Conservation (phyloP, 1,140 invertebrate genomes). For the Reticulitermes speratus region DNA sequence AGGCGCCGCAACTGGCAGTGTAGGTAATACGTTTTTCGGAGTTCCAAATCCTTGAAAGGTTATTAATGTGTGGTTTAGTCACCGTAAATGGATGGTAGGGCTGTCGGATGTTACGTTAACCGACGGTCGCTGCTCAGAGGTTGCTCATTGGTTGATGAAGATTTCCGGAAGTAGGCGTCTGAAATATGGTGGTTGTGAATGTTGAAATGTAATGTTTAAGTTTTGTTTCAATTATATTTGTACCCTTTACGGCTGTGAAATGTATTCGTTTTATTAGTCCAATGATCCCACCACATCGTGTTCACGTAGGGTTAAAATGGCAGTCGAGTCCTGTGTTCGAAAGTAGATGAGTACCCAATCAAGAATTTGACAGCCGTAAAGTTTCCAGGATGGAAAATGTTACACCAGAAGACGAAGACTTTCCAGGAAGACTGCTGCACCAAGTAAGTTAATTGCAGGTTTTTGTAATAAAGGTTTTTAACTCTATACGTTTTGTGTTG, state of each 20-base stretch:
- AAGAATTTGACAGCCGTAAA: neutral
- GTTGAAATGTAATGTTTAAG: neutral
- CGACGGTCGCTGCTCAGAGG: too few species aligned
- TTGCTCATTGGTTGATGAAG: neutral
- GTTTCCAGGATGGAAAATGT: conserved; percentile 30
- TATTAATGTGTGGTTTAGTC: too few species aligned
- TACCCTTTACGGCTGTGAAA: neutral
- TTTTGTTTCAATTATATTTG: neutral
- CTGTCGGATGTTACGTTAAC: too few species aligned
- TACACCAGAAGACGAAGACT: conserved; percentile 73
- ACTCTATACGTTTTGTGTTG: neutral
- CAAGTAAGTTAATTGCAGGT: conserved; percentile 54
- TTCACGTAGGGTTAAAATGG: neutral
- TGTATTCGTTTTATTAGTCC: neutral
- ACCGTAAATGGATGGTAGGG: too few species aligned
- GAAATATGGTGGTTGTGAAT: neutral
- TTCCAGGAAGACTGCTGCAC: conserved; percentile 73
- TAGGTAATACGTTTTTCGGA: too few species aligned
- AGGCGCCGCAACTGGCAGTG: too few species aligned
- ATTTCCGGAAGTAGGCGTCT: conserved; percentile 5
- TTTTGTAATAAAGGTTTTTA: neutral
- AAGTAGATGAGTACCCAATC: neutral
- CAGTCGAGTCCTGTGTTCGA: neutral
- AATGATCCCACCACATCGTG: neutral
- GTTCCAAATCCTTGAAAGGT: too few species aligned